Evolutionary conservation across 2,113 vertebrate genomes (phyloP), one percentile per base, ranked within the genome.

Genomic region (Thamnophis sirtalis): DNA sequence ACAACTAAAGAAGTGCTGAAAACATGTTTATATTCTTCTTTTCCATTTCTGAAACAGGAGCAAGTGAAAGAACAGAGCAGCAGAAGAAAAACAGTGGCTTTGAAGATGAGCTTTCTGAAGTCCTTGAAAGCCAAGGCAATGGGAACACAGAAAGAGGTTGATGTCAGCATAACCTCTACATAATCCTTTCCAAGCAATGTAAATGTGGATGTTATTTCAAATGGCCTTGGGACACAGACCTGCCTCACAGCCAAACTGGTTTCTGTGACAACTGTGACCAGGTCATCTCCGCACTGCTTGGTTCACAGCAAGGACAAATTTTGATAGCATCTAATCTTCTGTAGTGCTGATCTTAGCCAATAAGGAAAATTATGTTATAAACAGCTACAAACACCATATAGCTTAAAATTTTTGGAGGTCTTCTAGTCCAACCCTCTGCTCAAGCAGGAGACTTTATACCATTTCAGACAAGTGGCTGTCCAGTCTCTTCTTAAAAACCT

Each of bases 11-110:
- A 11, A 80, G 63, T 55, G 60, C 24, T 80, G 50, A 92, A 89
- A 58, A 94, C 85, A 90, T 53, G 93, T 91, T 91, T 43, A 26
- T 90, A 38, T 38, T 24, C 26, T 49, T 50, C 22, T 49, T 13
- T 13, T 13, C 51, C 48, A 2, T 13, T 24, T 87, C 89, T 92
- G 28, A 53, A 0, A 11, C 92, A 99, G 99, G 98, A 91, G 97
- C 97, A 95, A 97, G 88, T 89, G 98, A 98, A 92, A 97, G 98
- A 95, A 95, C 96, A 1, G 95, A 95, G 55, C 97, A 97, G 93
- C 96, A 97, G 94, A 97, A 98, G 96, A 96, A 97, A 93, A 97
- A 93, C 53, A 95, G 96, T 0, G 93, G 96, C 4, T 96, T 95
- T 0, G 93, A 97, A 87, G 97, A 97, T 48, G 97, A 97, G 26